A percentile compares a stretch with the other conserved stretches of the same genome.
phyloP scores from a whole-genome alignment of 2,797 vertebrate species.

The Fundulus diaphanus region DNA sequence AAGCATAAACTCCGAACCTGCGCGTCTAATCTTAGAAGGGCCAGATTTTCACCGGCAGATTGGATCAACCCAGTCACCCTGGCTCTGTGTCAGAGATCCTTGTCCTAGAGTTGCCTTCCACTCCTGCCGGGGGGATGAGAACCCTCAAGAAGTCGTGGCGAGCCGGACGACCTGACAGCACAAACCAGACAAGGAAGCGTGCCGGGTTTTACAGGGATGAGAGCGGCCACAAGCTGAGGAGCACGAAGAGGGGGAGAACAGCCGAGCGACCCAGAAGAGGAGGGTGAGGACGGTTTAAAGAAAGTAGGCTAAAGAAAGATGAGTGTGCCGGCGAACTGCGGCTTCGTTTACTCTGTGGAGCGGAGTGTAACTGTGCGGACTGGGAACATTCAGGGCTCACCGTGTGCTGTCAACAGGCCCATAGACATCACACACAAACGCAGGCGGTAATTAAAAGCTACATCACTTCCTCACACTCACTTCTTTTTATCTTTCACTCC shows the following conservation, averaged over 20 bases:
- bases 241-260: constrained; percentile 56
- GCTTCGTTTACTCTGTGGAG: constrained; percentile 73
- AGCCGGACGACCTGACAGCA: constrained; percentile 60
- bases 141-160: constrained; percentile 62
- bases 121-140: constrained; percentile 66
- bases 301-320: constrained; percentile 70
- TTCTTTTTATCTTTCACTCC: constrained; percentile 24
- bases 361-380: constrained; percentile 69
- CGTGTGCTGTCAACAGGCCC: constrained; percentile 82
- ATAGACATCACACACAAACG: constrained; percentile 84
- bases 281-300: constrained; percentile 60
- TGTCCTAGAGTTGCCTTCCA: constrained; percentile 45
- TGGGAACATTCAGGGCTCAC: constrained; percentile 80
- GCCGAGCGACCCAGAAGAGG: constrained; percentile 55
- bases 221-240: constrained; percentile 61
- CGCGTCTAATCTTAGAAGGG: neutral
- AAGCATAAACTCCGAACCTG: constrained; percentile 5
- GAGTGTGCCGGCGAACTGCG: constrained; percentile 82
- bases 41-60: constrained; percentile 19
- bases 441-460: constrained; percentile 81
- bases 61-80: constrained; percentile 14
- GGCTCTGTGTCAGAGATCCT: constrained; percentile 28
- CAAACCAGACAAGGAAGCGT: constrained; percentile 54
- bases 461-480: constrained; percentile 42
- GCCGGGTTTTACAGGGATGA: constrained; percentile 55